Evolutionary conservation across 2,888 invertebrate species (phyloP).

Genomic region (Eilema caniola): DNA sequence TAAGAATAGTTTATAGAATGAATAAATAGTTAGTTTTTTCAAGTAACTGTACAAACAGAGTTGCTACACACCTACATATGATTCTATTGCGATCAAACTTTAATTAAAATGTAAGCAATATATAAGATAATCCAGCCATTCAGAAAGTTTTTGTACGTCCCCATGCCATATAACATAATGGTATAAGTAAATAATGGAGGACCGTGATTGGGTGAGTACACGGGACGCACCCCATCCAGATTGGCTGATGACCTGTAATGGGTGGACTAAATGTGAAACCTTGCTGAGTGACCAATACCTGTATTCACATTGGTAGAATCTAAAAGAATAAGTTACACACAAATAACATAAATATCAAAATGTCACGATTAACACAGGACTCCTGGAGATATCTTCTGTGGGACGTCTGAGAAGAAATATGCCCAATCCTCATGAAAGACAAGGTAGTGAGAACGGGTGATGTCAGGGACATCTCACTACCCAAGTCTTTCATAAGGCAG

Average conservation of each 20-base stretch:
- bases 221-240: background rate
- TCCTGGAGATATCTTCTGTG: constrained; percentile 44
- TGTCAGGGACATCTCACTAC: constrained; percentile 96
- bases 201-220: background rate
- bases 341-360: background rate
- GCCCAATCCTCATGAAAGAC: constrained; percentile 96
- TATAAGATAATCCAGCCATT: background rate
- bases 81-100: background rate
- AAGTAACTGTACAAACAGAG: background rate
- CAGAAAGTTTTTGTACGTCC: background rate
- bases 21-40: too few species aligned
- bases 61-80: background rate
- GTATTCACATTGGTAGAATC: background rate
- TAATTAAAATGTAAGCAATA: background rate
- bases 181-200: background rate
- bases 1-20: too few species aligned
- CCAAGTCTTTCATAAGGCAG: constrained; percentile 97
- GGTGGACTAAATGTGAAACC: background rate
- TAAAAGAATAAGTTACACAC: background rate
- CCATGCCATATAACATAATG: background rate
- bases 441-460: constrained; percentile 96
- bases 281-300: background rate
- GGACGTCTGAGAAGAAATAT: constrained; percentile 53
- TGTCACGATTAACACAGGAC: constrained; percentile 12
- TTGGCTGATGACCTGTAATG: background rate